A percentile compares a stretch with the other conserved stretches of the same genome.
These are phyloP conservation scores for Eurystomus glaucurus DNA, from an alignment of 2,797 vertebrate genomes.

Conservation along the genomic window DNA sequence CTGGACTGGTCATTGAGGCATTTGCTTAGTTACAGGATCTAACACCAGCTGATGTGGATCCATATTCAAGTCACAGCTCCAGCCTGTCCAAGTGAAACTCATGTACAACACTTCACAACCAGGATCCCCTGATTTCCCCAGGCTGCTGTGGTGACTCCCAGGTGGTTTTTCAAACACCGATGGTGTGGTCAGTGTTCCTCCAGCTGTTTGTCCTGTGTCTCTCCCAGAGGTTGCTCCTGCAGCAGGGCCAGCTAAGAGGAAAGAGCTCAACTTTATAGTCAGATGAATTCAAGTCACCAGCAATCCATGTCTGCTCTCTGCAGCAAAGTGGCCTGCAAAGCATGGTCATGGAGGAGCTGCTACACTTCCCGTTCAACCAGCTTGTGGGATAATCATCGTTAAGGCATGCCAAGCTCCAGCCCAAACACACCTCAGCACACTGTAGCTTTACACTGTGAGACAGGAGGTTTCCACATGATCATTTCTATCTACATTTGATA, in stretches of 20 bases:
- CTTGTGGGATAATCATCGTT: not conserved
- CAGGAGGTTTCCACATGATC: not conserved
- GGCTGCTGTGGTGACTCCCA: not conserved
- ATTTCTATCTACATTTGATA: not conserved
- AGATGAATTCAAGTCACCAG: not conserved
- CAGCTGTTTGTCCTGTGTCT: not conserved
- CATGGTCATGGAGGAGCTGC: rapidly evolving
- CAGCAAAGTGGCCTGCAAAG: not conserved
- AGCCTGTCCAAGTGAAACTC: not conserved
- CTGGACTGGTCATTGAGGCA: not conserved
- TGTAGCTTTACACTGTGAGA: not conserved
- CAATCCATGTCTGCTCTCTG: not conserved
- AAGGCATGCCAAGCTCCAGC: not conserved
- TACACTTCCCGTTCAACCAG: not conserved
- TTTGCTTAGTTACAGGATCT: not conserved
- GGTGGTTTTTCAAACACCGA: not conserved
- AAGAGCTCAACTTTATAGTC: not conserved
- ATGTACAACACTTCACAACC: not conserved
- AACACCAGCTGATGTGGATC: not conserved
- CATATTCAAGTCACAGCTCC: not conserved
- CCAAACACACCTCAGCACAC: not conserved
- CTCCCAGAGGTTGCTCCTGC: not conserved
- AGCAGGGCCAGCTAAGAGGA: not conserved
- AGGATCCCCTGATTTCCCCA: not conserved
- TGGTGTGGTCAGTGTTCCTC: not conserved